These are phyloP conservation scores for Heterodera schachtii DNA, from an alignment of 1,140 invertebrate genomes.

Conservation along the genomic window DNA sequence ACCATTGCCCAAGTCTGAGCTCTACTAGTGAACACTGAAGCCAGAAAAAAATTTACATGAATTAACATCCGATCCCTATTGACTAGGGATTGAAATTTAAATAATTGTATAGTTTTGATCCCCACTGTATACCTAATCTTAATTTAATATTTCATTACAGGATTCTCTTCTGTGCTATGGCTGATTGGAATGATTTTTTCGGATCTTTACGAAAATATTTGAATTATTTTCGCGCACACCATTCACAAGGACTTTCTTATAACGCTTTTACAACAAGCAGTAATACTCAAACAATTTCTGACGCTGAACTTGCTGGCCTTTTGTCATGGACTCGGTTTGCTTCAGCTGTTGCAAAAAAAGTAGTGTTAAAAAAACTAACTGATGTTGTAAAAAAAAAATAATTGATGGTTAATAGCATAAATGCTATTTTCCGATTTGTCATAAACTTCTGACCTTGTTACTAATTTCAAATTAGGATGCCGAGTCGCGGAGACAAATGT, in stretches of 20 bases:
- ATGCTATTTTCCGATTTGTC: neutral
- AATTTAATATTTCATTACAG: too few relatives aligned
- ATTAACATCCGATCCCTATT: too few relatives aligned
- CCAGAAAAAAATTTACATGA: too few relatives aligned
- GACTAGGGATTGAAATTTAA: too few relatives aligned
- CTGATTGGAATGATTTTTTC: slow-evolving; percentile 40
- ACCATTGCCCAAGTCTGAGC: too few relatives aligned
- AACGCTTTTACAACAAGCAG: neutral
- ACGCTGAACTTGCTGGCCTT: slow-evolving; percentile 35
- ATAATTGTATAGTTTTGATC: too few relatives aligned
- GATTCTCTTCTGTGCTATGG: neutral
- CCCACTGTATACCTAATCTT: too few relatives aligned
- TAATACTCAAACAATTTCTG: slow-evolving; percentile 34
- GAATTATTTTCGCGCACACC: slow-evolving; percentile 42
- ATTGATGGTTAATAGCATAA: neutral
- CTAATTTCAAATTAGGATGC: slow-evolving; percentile 18
- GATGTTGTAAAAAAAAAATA: too few relatives aligned
- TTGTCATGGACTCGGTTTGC: slow-evolving; percentile 37
- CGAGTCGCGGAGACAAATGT: slow-evolving; percentile 36
- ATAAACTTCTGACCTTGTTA: neutral
- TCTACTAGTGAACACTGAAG: too few relatives aligned
- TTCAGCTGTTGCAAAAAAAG: slow-evolving; percentile 26
- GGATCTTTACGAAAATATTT: slow-evolving; percentile 41
- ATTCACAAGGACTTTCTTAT: slow-evolving; percentile 5
- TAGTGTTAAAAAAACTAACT: neutral